Evolutionary conservation across 2,113 vertebrate species (phyloP).

Genomic region (Parus major): DNA sequence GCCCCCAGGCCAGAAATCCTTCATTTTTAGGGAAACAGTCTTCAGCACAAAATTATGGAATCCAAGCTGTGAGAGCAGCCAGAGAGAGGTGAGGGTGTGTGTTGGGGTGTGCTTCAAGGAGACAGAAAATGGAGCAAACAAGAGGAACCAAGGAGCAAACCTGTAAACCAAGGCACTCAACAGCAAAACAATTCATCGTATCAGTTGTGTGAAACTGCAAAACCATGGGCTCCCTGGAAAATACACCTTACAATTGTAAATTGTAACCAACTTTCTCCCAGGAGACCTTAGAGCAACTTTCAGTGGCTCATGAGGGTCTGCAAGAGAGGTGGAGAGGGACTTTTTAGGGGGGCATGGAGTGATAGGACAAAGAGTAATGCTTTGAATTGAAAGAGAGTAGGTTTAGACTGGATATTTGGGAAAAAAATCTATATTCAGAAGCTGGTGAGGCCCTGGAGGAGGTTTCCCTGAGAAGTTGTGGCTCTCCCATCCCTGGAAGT

Average conservation of each 20-base stretch:
- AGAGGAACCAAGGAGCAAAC: background rate
- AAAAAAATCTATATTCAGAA: background rate
- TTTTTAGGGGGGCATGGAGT: background rate
- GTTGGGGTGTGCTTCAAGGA: background rate
- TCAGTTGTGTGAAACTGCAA: background rate
- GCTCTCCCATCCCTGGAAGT: background rate
- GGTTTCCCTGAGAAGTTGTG: background rate
- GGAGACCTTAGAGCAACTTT: background rate
- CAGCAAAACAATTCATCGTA: fast-evolving
- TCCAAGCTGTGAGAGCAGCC: background rate
- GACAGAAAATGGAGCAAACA: background rate
- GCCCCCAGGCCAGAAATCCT: background rate
- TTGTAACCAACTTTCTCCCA: too few species aligned
- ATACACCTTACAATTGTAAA: background rate
- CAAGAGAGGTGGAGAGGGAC: background rate
- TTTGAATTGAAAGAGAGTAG: background rate
- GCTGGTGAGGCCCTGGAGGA: background rate
- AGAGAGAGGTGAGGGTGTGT: background rate
- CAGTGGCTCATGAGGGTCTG: background rate
- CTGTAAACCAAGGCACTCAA: background rate
- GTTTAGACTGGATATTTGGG: background rate
- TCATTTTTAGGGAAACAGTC: background rate
- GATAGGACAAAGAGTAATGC: background rate
- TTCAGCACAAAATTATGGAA: background rate
- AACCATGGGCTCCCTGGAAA: background rate